Conservation (phyloP, 2,797 vertebrate species). For the Diceros bicornis region DNA sequence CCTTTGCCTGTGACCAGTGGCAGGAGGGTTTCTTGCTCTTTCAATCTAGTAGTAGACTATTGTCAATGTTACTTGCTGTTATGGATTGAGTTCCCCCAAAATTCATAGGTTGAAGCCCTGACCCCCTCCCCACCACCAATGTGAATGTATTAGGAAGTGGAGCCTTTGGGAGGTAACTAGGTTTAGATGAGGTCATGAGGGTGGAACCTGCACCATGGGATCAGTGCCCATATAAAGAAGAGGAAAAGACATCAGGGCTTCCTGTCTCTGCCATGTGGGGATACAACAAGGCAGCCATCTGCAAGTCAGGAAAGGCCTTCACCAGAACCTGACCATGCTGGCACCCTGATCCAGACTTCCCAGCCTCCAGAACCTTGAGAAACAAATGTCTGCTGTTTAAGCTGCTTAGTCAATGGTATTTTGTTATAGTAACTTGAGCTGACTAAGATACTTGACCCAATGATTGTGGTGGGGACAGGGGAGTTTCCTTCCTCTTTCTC, state of each 20-base stretch:
- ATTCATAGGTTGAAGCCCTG: neutral
- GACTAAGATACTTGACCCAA: neutral
- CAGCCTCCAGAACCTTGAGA: neutral
- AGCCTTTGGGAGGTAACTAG: neutral
- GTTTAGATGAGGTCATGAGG: neutral
- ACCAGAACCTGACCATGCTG: neutral
- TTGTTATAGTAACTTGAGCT: neutral
- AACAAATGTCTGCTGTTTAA: neutral
- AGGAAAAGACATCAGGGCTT: neutral
- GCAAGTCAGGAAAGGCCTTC: neutral
- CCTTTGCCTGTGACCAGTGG: neutral
- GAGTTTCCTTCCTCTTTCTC: neutral
- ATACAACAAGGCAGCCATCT: neutral
- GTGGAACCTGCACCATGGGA: neutral
- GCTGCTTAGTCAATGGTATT: neutral
- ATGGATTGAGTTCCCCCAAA: neutral
- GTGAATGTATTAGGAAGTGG: neutral
- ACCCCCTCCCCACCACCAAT: neutral
- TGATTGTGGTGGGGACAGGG: neutral
- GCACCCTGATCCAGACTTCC: neutral
- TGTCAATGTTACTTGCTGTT: neutral
- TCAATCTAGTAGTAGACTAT: neutral
- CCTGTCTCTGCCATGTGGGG: neutral
- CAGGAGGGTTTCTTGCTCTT: neutral
- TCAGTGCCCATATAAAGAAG: neutral